Conservation (phyloP, 1,140 invertebrate species). For the Camponotus vicinus region DNA sequence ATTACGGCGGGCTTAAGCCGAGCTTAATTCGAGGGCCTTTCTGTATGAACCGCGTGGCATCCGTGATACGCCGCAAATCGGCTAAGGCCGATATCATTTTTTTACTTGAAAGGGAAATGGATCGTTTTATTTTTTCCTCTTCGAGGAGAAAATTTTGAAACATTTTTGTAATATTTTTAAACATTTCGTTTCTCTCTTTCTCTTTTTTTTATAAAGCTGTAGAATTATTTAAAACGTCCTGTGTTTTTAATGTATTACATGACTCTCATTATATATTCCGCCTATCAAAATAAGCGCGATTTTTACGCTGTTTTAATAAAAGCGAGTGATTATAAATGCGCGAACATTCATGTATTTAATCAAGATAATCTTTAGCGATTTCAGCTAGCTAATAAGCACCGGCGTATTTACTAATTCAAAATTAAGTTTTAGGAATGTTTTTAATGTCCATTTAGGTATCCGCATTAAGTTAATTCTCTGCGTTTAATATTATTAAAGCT, state of each 20-base stretch:
- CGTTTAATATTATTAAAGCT: constrained; percentile 1
- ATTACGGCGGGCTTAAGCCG: constrained; percentile 64
- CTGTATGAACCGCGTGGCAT: constrained; percentile 30
- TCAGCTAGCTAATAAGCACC: not conserved
- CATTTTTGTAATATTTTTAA: not conserved
- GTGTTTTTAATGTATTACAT: not conserved
- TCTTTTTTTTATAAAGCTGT: not conserved
- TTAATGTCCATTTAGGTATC: constrained; percentile 14
- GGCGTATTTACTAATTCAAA: constrained; percentile 6
- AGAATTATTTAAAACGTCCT: not conserved
- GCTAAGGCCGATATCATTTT: constrained; percentile 12
- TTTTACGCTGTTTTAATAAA: not conserved
- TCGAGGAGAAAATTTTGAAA: not conserved
- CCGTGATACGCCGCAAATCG: constrained; percentile 31
- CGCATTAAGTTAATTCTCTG: too few species aligned
- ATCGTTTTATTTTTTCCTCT: not conserved
- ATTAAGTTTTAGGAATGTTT: constrained; percentile 28
- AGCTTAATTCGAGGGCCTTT: constrained; percentile 66
- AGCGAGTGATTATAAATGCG: not conserved
- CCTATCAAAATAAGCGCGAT: not conserved
- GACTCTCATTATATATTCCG: not conserved
- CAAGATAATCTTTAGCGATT: not conserved
- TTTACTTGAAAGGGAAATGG: constrained; percentile 23
- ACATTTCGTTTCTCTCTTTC: not conserved
- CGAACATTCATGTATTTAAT: constrained; percentile 13